A percentile compares a stretch with the other conserved stretches of the same genome.
Conservation (phyloP, 1,140 invertebrate species). For the Diachasma alloeum region DNA sequence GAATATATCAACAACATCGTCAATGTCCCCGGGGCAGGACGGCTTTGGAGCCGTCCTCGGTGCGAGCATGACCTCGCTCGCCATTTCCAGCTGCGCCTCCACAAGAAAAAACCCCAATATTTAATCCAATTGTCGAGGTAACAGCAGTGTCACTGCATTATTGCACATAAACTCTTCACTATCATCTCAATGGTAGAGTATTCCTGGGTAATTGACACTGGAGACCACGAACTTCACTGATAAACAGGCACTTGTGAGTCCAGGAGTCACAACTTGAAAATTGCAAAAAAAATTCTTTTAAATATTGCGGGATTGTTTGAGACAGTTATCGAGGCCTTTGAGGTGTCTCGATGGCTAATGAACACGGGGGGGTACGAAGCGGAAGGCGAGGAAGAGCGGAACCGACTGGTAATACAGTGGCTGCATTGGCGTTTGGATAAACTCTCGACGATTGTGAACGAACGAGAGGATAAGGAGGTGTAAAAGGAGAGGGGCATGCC, state of each 20-base stretch:
- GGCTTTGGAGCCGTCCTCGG: slow-evolving; percentile 50
- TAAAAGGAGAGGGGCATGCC: neutral
- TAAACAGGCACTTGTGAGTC: too few species aligned
- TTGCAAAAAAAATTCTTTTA: neutral
- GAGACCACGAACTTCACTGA: too few species aligned
- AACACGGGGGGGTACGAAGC: slow-evolving; percentile 32
- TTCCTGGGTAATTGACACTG: too few species aligned
- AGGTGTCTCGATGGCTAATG: neutral
- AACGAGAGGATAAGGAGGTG: neutral
- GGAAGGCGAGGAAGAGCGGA: slow-evolving; percentile 43
- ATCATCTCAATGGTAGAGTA: neutral
- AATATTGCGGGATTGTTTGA: neutral
- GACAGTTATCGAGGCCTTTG: neutral
- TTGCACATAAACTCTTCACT: neutral
- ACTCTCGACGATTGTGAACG: neutral
- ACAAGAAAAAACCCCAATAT: neutral
- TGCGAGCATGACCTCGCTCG: slow-evolving; percentile 57
- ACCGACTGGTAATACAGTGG: slow-evolving; percentile 40
- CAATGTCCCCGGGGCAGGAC: slow-evolving; percentile 54
- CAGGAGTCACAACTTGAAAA: neutral
- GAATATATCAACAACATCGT: slow-evolving; percentile 62
- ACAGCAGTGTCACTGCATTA: neutral
- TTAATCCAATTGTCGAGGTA: neutral
- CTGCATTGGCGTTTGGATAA: neutral
- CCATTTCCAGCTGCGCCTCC: slow-evolving; percentile 35